Conservation (phyloP, 2,888 invertebrate genomes). For the Lasioglossum oenotherae region DNA sequence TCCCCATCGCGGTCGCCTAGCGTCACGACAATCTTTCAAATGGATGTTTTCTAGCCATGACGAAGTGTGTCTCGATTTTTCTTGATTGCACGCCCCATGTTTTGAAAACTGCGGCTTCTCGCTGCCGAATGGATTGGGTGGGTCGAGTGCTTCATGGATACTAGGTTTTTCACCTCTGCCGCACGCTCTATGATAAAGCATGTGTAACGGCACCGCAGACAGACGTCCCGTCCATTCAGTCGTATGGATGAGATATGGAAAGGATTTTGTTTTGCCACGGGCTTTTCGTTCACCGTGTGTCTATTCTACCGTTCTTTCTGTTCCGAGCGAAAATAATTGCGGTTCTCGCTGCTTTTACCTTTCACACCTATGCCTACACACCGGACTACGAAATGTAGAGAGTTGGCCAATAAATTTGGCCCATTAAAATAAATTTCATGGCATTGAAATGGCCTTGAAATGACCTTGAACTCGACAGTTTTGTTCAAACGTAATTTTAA, state of each 20-base stretch:
- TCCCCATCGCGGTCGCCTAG: neutral
- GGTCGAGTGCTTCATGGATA: neutral
- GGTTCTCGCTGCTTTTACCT: too few relatives aligned
- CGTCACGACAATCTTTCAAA: neutral
- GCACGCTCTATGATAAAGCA: neutral
- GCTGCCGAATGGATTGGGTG: neutral
- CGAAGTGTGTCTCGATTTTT: neutral
- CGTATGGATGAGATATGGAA: neutral
- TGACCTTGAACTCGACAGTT: too few relatives aligned
- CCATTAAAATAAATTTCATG: too few relatives aligned
- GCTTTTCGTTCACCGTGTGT: neutral
- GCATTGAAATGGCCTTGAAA: too few relatives aligned
- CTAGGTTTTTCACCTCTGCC: neutral
- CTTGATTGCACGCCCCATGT: neutral
- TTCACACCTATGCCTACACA: too few relatives aligned
- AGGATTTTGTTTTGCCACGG: neutral
- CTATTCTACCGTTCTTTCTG: neutral
- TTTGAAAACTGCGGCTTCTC: neutral
- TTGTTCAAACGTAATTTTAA: too few relatives aligned
- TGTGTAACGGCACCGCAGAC: neutral
- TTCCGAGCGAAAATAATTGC: too few relatives aligned
- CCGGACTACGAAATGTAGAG: too few relatives aligned
- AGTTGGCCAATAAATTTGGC: too few relatives aligned
- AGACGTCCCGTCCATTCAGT: neutral
- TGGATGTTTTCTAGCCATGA: conserved; percentile 1